Evolutionary conservation across 2,797 vertebrate genomes (phyloP).

Genomic region (Danio jaintianensis): DNA sequence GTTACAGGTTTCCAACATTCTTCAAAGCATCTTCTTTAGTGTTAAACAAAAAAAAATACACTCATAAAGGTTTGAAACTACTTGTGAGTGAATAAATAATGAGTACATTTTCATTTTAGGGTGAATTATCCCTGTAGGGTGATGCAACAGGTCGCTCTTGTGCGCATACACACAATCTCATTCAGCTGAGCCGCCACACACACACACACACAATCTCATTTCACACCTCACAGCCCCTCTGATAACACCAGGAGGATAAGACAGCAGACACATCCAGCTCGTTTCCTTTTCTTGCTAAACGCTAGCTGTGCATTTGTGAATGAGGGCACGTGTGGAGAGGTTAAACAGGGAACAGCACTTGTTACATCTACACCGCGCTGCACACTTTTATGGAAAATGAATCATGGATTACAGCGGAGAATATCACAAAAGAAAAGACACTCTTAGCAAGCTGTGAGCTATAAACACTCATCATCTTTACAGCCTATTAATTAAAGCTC

Average conservation of each 20-base stretch:
- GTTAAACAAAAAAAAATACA: too few species aligned
- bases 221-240: conserved; percentile 41
- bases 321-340: conserved; percentile 27
- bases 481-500: conserved; percentile 73
- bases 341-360: conserved; percentile 38
- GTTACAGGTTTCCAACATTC: too few species aligned
- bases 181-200: conserved; percentile 58
- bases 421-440: conserved; percentile 28
- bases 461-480: conserved; percentile 75
- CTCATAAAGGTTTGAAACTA: too few species aligned
- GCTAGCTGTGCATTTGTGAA: conserved; percentile 51
- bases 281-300: conserved; percentile 32
- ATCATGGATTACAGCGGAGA: conserved; percentile 22
- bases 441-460: conserved; percentile 60
- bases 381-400: conserved; percentile 1
- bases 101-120: too few species aligned
- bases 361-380: background rate
- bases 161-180: conserved; percentile 14
- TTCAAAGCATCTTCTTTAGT: too few species aligned
- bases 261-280: conserved; percentile 47
- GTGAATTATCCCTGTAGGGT: background rate
- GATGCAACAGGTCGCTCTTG: conserved; percentile 34
- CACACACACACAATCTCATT: conserved; percentile 24
- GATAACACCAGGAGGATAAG: conserved; percentile 53
- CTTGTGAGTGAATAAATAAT: too few species aligned